Evolutionary conservation across 2,797 vertebrate genomes (phyloP).

Genomic region (Rhincodon typus): DNA sequence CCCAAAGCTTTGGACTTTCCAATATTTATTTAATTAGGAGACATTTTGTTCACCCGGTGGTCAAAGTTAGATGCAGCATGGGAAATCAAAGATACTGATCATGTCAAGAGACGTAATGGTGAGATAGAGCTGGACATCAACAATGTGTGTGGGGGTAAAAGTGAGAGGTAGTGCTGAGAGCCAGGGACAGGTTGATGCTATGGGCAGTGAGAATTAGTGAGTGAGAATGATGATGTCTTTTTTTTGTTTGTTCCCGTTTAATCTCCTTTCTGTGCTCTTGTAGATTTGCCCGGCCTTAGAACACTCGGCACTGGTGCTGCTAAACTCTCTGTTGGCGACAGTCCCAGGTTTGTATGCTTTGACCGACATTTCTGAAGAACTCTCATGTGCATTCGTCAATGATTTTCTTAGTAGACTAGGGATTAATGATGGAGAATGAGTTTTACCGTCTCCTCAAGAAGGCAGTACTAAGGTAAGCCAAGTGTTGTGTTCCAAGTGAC

Average conservation of each 20-base stretch:
- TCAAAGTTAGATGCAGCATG: too few relatives aligned
- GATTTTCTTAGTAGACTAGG: not conserved
- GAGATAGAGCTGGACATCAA: too few relatives aligned
- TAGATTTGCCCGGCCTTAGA: constrained; percentile 1
- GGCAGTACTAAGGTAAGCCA: not conserved
- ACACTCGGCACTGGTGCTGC: not conserved
- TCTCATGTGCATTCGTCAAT: not conserved
- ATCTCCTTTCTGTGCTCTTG: not conserved
- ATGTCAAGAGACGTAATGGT: too few relatives aligned
- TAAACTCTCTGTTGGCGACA: not conserved
- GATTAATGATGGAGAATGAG: not conserved
- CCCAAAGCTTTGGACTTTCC: too few relatives aligned
- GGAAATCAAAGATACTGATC: too few relatives aligned
- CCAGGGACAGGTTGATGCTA: too few relatives aligned
- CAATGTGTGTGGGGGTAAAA: too few relatives aligned
- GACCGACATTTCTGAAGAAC: not conserved
- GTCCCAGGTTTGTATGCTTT: not conserved
- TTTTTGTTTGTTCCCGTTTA: not conserved
- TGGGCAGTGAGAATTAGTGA: not conserved
- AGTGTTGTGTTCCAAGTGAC: not conserved
- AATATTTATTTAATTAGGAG: too few relatives aligned
- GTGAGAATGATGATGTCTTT: not conserved
- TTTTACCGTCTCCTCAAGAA: not conserved
- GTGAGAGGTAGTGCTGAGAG: too few relatives aligned
- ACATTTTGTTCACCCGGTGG: too few relatives aligned